A percentile compares a stretch with the other conserved stretches of the same genome.
These are phyloP conservation scores for Conchocele bisecta DNA, from an alignment of 2,888 invertebrate genomes.

Conservation along the genomic window DNA sequence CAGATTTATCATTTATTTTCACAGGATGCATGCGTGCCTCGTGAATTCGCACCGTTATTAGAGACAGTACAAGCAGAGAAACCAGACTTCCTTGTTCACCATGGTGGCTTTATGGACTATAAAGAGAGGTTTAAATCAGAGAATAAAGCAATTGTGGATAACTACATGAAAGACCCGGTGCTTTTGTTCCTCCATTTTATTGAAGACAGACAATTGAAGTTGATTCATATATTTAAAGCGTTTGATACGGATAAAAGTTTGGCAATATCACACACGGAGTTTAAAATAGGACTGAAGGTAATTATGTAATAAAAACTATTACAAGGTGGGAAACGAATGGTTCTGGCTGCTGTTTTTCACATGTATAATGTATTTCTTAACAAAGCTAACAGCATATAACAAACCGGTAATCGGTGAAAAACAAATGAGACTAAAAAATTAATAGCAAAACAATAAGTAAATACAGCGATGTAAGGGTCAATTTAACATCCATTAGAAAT, in stretches of 20 bases:
- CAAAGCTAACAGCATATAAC: too few species aligned
- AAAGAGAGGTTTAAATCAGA: slow-evolving; percentile 48
- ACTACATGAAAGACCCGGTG: slow-evolving; percentile 66
- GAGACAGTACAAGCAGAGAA: slow-evolving; percentile 45
- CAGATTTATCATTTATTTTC: slow-evolving; percentile 2
- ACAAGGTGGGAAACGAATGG: too few species aligned
- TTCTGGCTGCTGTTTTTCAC: too few species aligned
- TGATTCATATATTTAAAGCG: slow-evolving; percentile 69
- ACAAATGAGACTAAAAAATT: too few species aligned
- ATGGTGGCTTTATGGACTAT: slow-evolving; percentile 61
- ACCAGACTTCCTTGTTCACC: slow-evolving; percentile 62
- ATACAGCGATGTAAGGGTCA: too few species aligned
- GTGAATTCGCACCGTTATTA: slow-evolving; percentile 53
- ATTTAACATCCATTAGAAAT: too few species aligned
- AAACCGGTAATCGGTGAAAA: too few species aligned
- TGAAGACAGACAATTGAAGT: slow-evolving; percentile 60
- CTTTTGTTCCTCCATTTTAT: slow-evolving; percentile 67
- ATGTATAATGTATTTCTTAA: too few species aligned
- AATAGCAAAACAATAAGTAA: too few species aligned
- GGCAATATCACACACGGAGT: slow-evolving; percentile 63
- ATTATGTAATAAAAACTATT: too few species aligned
- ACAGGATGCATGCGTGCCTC: slow-evolving; percentile 67
- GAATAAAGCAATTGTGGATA: slow-evolving; percentile 37
- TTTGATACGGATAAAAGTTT: slow-evolving; percentile 72
- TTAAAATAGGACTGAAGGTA: slow-evolving; percentile 63